phyloP scores from a whole-genome alignment of 2,797 vertebrate species.

The Cyclura pinguis region DNA sequence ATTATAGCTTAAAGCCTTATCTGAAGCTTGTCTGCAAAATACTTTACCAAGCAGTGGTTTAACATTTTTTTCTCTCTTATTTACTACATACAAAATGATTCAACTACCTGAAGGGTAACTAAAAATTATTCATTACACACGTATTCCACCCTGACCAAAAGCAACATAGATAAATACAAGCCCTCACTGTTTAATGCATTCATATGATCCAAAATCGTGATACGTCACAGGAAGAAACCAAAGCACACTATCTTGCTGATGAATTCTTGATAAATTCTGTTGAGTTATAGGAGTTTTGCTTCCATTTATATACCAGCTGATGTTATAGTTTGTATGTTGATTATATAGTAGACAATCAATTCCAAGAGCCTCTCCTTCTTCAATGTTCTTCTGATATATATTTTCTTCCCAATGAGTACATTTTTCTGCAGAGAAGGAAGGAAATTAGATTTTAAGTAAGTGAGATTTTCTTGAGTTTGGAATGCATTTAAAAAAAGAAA shows the following conservation, averaged over 20 bases:
- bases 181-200: slow-evolving; percentile 49
- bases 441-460: not conserved
- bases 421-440: slow-evolving; percentile 26
- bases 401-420: slow-evolving; percentile 14
- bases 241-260: slow-evolving; percentile 20
- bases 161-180: not conserved
- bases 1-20: not conserved
- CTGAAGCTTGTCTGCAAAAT: not conserved
- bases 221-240: slow-evolving; percentile 48
- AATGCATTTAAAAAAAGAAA: not conserved
- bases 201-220: slow-evolving; percentile 46
- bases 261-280: slow-evolving; percentile 30
- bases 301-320: slow-evolving; percentile 38
- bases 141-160: not conserved
- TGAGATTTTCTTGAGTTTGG: not conserved
- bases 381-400: not conserved
- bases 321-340: not conserved
- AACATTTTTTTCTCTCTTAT: not conserved
- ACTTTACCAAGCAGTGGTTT: too few relatives aligned
- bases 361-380: slow-evolving; percentile 31
- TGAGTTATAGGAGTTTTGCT: slow-evolving; percentile 21
- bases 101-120: not conserved
- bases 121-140: not conserved
- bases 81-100: not conserved
- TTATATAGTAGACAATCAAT: slow-evolving; percentile 5